Evolutionary conservation across 2,113 vertebrate species (phyloP).

Genomic region (Sarotherodon lohbergeri): DNA sequence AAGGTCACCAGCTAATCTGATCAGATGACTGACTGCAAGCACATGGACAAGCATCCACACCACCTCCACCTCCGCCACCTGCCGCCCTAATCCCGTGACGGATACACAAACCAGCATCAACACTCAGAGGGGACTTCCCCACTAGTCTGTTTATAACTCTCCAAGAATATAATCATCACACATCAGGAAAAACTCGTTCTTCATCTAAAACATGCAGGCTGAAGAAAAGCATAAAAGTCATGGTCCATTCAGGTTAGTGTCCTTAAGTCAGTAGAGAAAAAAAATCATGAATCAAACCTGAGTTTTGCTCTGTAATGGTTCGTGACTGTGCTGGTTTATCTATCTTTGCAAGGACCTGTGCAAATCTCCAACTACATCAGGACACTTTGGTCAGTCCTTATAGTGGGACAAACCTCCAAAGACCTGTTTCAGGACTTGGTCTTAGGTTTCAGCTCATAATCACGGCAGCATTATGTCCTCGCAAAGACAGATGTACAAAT

Average conservation of each 20-base stretch:
- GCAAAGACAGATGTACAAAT: not conserved
- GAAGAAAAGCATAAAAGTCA: not conserved
- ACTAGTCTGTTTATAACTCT: not conserved
- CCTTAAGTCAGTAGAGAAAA: not conserved
- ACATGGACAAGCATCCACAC: not conserved
- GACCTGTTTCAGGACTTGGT: not conserved
- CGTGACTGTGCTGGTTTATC: not conserved
- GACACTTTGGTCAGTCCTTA: not conserved
- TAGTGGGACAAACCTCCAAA: not conserved
- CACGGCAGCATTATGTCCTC: not conserved
- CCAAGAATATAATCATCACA: not conserved
- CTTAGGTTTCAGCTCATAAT: not conserved
- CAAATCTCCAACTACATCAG: not conserved
- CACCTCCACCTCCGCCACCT: conserved; percentile 19
- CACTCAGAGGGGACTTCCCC: conserved; percentile 48
- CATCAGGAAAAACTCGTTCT: not conserved
- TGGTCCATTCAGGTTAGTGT: not conserved
- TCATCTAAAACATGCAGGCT: not conserved
- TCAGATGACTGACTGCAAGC: not conserved
- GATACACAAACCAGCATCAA: conserved; percentile 1
- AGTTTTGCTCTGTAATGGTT: not conserved
- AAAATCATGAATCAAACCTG: not conserved
- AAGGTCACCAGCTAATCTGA: conserved; percentile 51
- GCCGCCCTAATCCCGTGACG: conserved; percentile 42
- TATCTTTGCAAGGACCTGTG: not conserved